Base-by-base conservation (phyloP, 2,888 invertebrate genomes). In the Drepanosiphum platanoidis region DNA sequence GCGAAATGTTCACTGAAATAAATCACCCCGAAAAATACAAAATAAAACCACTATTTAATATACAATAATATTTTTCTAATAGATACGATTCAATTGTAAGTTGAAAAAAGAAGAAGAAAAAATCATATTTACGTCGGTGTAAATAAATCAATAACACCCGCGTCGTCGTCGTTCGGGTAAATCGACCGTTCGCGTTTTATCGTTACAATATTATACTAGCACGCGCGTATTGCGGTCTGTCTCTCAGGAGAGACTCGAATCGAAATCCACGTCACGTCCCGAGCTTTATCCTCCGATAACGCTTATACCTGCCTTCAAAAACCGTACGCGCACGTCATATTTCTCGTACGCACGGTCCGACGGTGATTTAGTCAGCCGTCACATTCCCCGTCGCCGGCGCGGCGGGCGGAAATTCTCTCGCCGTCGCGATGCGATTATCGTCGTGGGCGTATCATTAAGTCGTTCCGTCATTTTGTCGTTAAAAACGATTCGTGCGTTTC, bases 211-310 rank as follows among this genome's bases (percentile, higher is more conserved):
- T 22, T n/a, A n/a, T 58, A 5, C 58, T n/a, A 7, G 11, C n/a
- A n/a, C n/a, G 58, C n/a, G 22, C 58, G 22, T 22, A 58, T 58
- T 58, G 64, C 11, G 2, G 11, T 64, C 64, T 13, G 78, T 64
- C 39, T 78, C 13, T 52, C 22, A 15, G 30, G 15, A 77, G 5
- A n/a, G 13, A n/a, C 78, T 27, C 30, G 39, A 32, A 68, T 80
- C 2, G 70, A 7, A 36, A 80, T 30, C 18, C 70, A 13, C 13
- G 36, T 70, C 80, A 80, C 70, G 80, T 70, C 52, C 22, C 8
- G 36, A 70, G 22, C 80, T 70, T 80, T 80, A 70, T 80, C 36
- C 30, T 80, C 30, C n/a, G 68, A 32, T 61, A 61, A 61, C 61
- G 61, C 27, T n/a, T 27, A 52, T 27, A 52, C 22, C 52, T 52